phyloP scores from a whole-genome alignment of 2,797 vertebrate genomes.

The Telmatherina bonti region DNA sequence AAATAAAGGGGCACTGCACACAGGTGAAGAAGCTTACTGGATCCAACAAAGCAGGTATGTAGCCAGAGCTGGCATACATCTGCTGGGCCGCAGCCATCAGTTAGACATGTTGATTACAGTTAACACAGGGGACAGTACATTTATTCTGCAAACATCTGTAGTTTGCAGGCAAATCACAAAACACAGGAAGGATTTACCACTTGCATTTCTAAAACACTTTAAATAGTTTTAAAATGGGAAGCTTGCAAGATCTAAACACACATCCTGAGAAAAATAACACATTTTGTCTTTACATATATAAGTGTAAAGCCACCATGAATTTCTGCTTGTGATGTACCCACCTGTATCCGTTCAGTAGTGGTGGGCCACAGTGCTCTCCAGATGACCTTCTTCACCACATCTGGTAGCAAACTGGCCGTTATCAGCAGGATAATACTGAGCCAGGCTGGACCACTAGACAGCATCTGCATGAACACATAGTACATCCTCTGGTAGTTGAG shows the following conservation, averaged over 20 bases:
- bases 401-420: slow-evolving; percentile 92
- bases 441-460: slow-evolving; percentile 96
- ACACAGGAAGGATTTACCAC: background rate
- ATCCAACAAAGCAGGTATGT: slow-evolving; percentile 62
- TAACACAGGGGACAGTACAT: background rate
- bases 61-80: slow-evolving; percentile 66
- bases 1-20: slow-evolving; percentile 39
- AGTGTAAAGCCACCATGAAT: background rate
- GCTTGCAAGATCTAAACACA: background rate
- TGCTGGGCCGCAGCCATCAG: slow-evolving; percentile 66
- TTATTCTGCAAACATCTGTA: background rate
- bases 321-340: slow-evolving; percentile 55
- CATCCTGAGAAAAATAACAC: background rate
- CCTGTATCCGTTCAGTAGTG: slow-evolving; percentile 94
- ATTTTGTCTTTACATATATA: background rate
- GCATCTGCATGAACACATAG: slow-evolving; percentile 98
- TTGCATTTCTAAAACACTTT: background rate
- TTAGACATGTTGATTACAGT: slow-evolving; percentile 37
- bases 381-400: slow-evolving; percentile 94
- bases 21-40: slow-evolving; percentile 31
- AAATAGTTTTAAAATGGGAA: background rate
- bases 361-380: slow-evolving; percentile 94
- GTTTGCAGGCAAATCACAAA: background rate
- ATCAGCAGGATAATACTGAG: slow-evolving; percentile 93
- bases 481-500: slow-evolving; percentile 99